These are phyloP conservation scores for Sceloporus undulatus DNA, from an alignment of 2,113 vertebrate genomes.

Conservation along the genomic window DNA sequence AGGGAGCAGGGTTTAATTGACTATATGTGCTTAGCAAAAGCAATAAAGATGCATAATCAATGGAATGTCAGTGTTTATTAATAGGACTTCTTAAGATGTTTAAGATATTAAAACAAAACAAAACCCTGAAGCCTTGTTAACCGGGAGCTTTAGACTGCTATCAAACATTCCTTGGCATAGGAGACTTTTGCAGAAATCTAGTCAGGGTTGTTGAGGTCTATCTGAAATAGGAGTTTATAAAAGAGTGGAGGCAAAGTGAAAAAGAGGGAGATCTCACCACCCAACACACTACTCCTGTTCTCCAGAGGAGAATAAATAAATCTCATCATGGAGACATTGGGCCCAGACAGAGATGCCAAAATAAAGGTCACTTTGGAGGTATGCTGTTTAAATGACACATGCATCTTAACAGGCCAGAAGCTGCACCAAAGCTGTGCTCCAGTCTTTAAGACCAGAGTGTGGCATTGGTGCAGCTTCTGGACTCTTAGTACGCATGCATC, in stretches of 20 bases:
- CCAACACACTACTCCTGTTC: slow-evolving; percentile 30
- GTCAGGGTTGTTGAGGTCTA: background rate
- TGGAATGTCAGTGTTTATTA: slow-evolving; percentile 59
- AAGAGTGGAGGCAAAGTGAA: background rate
- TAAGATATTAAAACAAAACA: slow-evolving; percentile 9
- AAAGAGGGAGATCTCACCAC: background rate
- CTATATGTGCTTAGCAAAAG: slow-evolving; percentile 62
- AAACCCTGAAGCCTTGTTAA: slow-evolving; percentile 49
- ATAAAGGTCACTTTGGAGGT: no score
- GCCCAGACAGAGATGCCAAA: no score
- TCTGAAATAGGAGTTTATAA: background rate
- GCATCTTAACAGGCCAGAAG: no score
- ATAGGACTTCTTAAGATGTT: slow-evolving; percentile 44
- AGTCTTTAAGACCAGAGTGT: no score
- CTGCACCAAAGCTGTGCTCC: no score
- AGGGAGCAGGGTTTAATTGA: slow-evolving; percentile 71
- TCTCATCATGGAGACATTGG: slow-evolving; percentile 36
- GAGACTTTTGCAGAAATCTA: slow-evolving; percentile 9
- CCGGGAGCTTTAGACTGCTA: slow-evolving; percentile 6
- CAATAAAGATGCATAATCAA: slow-evolving; percentile 62
- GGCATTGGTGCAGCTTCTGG: no score
- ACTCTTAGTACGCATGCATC: no score
- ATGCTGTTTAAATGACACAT: no score
- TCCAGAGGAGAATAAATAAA: slow-evolving; percentile 55
- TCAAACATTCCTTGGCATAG: background rate